Percentiles rank a stretch among this genome's conserved stretches.
These are phyloP conservation scores for Plebejus argus DNA, from an alignment of 2,888 invertebrate species.

Conservation along the genomic window DNA sequence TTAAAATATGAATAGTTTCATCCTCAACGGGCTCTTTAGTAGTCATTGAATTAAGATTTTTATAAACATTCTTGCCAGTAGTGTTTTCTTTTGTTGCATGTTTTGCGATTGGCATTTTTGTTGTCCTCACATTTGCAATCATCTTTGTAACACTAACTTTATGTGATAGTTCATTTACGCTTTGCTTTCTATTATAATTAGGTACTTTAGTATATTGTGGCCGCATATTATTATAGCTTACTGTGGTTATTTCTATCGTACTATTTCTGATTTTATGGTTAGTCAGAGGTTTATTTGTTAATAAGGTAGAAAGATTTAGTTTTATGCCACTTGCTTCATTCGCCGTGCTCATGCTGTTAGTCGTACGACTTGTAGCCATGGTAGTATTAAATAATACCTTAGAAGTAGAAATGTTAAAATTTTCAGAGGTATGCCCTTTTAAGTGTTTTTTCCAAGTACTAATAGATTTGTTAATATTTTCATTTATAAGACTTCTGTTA, in stretches of 20 bases:
- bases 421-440: slow-evolving; percentile 18
- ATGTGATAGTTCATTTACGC: slow-evolving; percentile 32
- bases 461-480: not conserved
- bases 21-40: slow-evolving; percentile 59
- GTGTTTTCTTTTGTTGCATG: slow-evolving; percentile 39
- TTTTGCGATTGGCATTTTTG: slow-evolving; percentile 39
- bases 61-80: slow-evolving; percentile 45
- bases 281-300: slow-evolving; percentile 58
- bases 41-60: slow-evolving; percentile 54
- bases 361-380: slow-evolving; percentile 53
- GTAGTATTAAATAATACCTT: slow-evolving; percentile 38
- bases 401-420: slow-evolving; percentile 35
- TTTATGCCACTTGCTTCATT: slow-evolving; percentile 50
- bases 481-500: slow-evolving; percentile 28
- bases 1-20: slow-evolving; percentile 79
- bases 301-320: slow-evolving; percentile 58
- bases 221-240: slow-evolving; percentile 41
- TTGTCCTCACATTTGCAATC: slow-evolving; percentile 40
- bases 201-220: slow-evolving; percentile 35
- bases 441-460: slow-evolving; percentile 17
- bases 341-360: slow-evolving; percentile 71
- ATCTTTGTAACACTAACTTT: slow-evolving; percentile 36
- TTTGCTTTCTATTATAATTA: slow-evolving; percentile 33
- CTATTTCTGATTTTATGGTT: slow-evolving; percentile 43
- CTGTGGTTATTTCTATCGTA: slow-evolving; percentile 44